A percentile compares a stretch with the other conserved stretches of the same genome.
These are phyloP conservation scores for Callithrix jacchus DNA, from an alignment of 2,113 vertebrate species.

Conservation along the genomic window DNA sequence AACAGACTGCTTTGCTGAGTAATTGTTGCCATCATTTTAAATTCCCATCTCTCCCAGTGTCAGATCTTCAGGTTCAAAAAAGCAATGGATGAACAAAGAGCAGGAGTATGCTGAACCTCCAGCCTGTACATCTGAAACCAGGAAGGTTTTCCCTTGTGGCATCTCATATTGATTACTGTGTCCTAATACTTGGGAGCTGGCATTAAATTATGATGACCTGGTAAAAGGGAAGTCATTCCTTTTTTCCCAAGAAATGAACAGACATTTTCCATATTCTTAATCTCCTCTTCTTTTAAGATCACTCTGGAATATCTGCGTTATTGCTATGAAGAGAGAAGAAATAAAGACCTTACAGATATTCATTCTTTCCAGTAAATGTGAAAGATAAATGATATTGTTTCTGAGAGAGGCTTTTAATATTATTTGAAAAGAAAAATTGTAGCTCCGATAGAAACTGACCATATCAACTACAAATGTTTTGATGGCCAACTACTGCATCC, in stretches of 20 bases:
- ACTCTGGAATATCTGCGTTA: conserved; percentile 41
- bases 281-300: conserved; percentile 35
- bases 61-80: neutral
- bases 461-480: neutral
- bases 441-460: conserved; percentile 7
- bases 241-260: conserved; percentile 24
- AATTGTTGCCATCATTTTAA: neutral
- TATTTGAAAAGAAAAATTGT: conserved; percentile 16
- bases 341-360: conserved; percentile 1
- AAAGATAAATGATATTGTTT: neutral
- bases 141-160: neutral
- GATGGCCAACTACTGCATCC: neutral
- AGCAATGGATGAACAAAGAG: neutral
- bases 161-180: neutral
- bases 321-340: conserved; percentile 62
- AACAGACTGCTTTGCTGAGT: neutral
- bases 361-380: conserved; percentile 28
- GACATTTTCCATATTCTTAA: neutral
- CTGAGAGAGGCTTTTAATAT: neutral
- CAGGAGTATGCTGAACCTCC: neutral
- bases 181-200: neutral
- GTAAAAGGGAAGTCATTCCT: neutral
- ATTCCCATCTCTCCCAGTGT: neutral
- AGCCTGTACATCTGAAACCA: neutral
- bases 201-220: neutral